Evolutionary conservation across 2,113 vertebrate species (phyloP).

Genomic region (Apistogramma diplotaenia): DNA sequence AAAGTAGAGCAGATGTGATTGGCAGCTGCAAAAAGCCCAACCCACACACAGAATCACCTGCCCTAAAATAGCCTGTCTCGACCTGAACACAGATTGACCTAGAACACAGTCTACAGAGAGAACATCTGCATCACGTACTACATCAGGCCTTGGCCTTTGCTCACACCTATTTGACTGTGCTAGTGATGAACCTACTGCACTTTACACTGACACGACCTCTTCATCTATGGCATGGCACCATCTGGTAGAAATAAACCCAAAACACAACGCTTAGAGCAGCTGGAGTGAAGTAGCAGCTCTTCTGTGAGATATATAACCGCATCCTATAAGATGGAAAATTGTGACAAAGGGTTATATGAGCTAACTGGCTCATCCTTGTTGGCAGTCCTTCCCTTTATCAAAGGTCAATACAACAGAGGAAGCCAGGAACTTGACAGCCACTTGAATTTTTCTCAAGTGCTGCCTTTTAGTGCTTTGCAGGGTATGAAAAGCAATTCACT

Average conservation of each 20-base stretch:
- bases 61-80: constrained; percentile 63
- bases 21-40: constrained; percentile 57
- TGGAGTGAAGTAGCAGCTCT: not conserved
- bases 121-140: constrained; percentile 64
- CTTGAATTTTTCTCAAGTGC: not conserved
- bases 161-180: constrained; percentile 47
- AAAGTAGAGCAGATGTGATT: constrained; percentile 63
- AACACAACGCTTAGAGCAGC: not conserved
- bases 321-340: not conserved
- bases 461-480: not conserved
- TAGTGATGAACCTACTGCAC: constrained; percentile 26
- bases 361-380: not conserved
- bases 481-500: constrained; percentile 4
- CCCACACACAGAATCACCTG: constrained; percentile 60
- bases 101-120: constrained; percentile 66
- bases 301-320: constrained; percentile 20
- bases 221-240: constrained; percentile 9
- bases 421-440: not conserved
- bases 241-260: constrained; percentile 37
- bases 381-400: not conserved
- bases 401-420: not conserved
- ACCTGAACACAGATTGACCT: constrained; percentile 70
- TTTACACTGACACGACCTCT: constrained; percentile 34
- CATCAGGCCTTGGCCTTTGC: constrained; percentile 29
- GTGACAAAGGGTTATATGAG: not conserved